A percentile compares a stretch with the other conserved stretches of the same genome.
Evolutionary conservation across 64 coral and sea anemone genomes (phyloP).

Genomic region (Porites lutea): DNA sequence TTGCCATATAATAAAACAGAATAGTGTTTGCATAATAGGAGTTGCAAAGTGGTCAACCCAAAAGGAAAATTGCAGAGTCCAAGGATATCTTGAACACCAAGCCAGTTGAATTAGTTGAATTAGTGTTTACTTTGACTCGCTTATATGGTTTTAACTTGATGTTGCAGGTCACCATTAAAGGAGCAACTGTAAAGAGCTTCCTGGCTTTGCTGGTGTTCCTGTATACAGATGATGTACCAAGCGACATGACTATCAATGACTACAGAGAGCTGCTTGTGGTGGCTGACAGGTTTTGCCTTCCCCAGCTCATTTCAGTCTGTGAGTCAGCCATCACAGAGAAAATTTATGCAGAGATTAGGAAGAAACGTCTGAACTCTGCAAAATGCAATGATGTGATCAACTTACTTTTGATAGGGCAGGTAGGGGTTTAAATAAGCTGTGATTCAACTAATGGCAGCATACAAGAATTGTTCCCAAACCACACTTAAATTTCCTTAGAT

Average conservation of each 20-base stretch:
- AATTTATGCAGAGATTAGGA: conserved; percentile 45
- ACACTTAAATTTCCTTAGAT: too few species aligned
- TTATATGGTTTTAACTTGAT: neutral
- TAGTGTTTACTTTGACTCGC: neutral
- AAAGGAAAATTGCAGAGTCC: too few species aligned
- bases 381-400: conserved; percentile 62
- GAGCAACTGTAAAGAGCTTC: conserved; percentile 64
- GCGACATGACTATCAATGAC: conserved; percentile 20
- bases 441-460: too few species aligned
- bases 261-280: conserved; percentile 70
- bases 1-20: too few species aligned
- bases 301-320: conserved; percentile 72
- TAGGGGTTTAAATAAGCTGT: neutral
- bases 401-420: conserved; percentile 54
- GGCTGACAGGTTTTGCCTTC: conserved; percentile 80
- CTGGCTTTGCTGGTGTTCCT: conserved; percentile 72
- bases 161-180: conserved; percentile 71
- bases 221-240: conserved; percentile 73
- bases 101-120: too few species aligned
- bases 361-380: conserved; percentile 53
- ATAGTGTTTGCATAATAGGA: too few species aligned
- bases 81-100: too few species aligned
- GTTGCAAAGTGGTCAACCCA: too few species aligned
- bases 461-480: too few species aligned
- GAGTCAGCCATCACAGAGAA: conserved; percentile 61